Conservation (phyloP, 2,888 invertebrate genomes). For the Leptinotarsa peninsularis region DNA sequence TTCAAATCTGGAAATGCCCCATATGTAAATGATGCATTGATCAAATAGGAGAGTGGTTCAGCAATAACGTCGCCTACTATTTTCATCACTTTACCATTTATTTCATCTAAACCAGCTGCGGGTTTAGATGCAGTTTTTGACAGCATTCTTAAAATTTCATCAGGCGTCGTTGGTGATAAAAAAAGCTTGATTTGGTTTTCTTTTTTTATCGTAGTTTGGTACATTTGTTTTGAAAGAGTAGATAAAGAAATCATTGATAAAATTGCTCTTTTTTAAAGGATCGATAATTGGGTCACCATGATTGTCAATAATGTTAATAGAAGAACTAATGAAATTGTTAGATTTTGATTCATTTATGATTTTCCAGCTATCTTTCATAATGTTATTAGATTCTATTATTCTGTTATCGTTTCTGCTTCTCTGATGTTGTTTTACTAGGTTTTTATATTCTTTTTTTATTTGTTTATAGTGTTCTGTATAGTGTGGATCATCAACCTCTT, state of each 20-base stretch:
- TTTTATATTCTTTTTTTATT: conserved; percentile 1
- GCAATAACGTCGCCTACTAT: background rate
- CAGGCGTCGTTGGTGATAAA: too few species aligned
- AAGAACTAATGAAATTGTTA: too few species aligned
- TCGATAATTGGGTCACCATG: background rate
- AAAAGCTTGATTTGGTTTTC: too few species aligned
- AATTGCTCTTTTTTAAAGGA: too few species aligned
- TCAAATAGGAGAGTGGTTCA: background rate
- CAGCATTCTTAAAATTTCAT: background rate
- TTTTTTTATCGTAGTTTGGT: too few species aligned
- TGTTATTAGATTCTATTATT: background rate
- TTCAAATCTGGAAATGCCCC: background rate
- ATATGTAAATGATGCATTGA: background rate
- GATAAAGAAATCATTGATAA: too few species aligned
- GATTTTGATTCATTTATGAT: too few species aligned
- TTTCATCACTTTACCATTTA: background rate
- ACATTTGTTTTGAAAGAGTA: too few species aligned
- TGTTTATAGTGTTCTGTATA: conserved; percentile 21
- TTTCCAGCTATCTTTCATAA: too few species aligned
- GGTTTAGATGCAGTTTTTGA: background rate
- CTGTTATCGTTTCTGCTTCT: conserved; percentile 9
- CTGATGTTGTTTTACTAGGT: background rate
- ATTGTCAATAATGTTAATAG: too few species aligned
- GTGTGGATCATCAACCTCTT: background rate
- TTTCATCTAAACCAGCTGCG: background rate